Percentiles rank a stretch among this genome's conserved stretches.
Evolutionary conservation across 2,113 vertebrate genomes (phyloP).

Genomic region (Psittacara wagleri): DNA sequence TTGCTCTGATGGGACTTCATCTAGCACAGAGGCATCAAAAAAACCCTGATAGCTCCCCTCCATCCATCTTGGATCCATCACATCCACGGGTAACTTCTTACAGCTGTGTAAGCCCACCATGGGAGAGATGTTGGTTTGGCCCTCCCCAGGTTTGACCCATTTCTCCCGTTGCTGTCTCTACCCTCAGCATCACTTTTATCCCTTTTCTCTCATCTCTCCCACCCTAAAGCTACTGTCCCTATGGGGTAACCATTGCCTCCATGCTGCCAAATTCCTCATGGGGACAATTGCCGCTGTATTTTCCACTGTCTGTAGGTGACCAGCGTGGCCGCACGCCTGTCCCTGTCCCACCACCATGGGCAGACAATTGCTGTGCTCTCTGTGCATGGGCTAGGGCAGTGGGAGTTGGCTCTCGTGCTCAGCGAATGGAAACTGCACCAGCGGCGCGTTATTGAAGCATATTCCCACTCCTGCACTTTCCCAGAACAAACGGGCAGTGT

Average conservation of each 20-base stretch:
- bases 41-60: not conserved
- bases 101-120: not conserved
- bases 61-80: not conserved
- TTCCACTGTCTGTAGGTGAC: conserved; percentile 34
- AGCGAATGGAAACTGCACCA: conserved; percentile 42
- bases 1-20: not conserved
- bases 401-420: conserved; percentile 45
- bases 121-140: not conserved
- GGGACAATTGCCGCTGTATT: not conserved
- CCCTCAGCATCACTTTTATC: not conserved
- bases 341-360: not conserved
- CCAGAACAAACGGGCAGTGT: conserved; percentile 75
- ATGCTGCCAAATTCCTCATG: not conserved
- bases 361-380: conserved; percentile 37
- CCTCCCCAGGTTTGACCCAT: not conserved
- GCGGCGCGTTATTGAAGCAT: not conserved
- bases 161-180: not conserved
- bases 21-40: not conserved
- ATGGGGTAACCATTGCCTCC: not conserved
- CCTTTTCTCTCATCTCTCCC: not conserved
- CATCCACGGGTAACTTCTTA: not conserved
- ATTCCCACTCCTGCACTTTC: conserved; percentile 71
- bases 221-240: not conserved
- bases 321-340: not conserved
- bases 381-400: not conserved